Conservation (phyloP, 2,113 vertebrate species). For the Xenotilapia longispinis region DNA sequence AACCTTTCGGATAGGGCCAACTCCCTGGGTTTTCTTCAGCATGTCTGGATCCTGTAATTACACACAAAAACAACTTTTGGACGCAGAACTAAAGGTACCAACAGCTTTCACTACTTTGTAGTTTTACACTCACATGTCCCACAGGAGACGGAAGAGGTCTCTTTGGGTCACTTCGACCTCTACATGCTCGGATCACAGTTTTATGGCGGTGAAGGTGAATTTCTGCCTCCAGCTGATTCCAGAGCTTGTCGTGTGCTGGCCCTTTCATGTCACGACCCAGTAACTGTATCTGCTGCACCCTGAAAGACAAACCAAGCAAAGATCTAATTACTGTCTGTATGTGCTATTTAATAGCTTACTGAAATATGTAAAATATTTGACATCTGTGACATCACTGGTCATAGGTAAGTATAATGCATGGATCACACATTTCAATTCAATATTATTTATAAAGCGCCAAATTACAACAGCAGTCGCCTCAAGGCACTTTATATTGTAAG, state of each 20-base stretch:
- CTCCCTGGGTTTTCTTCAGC: conserved; percentile 96
- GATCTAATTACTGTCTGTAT: neutral
- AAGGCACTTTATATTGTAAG: too few species aligned
- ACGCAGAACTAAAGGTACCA: neutral
- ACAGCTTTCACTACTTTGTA: neutral
- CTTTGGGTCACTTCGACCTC: conserved; percentile 92
- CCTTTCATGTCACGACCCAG: conserved; percentile 98
- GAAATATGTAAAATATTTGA: neutral
- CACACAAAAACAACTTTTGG: neutral
- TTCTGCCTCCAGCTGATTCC: conserved; percentile 98
- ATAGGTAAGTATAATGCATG: too few species aligned
- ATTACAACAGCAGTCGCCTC: too few species aligned
- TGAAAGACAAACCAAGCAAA: conserved; percentile 15
- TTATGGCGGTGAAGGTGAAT: conserved; percentile 98
- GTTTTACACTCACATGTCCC: conserved; percentile 81
- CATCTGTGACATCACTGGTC: neutral
- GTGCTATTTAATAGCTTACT: neutral
- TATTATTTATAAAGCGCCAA: too few species aligned
- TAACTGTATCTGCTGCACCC: conserved; percentile 96
- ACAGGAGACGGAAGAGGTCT: conserved; percentile 85
- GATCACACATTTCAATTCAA: too few species aligned
- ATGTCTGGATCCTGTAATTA: conserved; percentile 82
- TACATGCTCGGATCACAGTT: conserved; percentile 93
- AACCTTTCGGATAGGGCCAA: conserved; percentile 96
- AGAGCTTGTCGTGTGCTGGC: conserved; percentile 96